Percentiles rank a stretch among this genome's conserved stretches.
Evolutionary conservation across 2,113 vertebrate species (phyloP).

Genomic region (Pao palembangensis): DNA sequence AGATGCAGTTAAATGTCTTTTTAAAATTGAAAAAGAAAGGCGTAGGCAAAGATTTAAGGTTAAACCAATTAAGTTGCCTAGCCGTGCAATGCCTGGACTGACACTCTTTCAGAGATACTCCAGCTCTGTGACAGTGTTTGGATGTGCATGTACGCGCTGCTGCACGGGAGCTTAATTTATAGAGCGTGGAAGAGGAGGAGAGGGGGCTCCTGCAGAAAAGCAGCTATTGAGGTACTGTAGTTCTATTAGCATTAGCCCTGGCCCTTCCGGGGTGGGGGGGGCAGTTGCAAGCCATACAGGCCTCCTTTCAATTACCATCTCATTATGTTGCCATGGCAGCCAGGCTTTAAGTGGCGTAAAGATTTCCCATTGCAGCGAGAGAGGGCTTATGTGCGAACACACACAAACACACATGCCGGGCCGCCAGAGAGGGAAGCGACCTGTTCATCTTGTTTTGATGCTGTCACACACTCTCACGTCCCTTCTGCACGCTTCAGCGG

Average conservation of each 20-base stretch:
- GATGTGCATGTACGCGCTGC: conserved; percentile 12
- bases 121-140: background rate
- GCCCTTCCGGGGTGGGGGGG: conserved; percentile 37
- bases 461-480: conserved; percentile 16
- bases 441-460: conserved; percentile 33
- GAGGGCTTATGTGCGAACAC: conserved; percentile 29
- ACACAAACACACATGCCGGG: conserved; percentile 47
- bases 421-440: conserved; percentile 25
- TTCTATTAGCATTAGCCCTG: conserved; percentile 62
- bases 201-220: conserved; percentile 21
- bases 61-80: conserved; percentile 65
- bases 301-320: conserved; percentile 85
- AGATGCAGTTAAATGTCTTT: conserved; percentile 11
- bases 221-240: conserved; percentile 53
- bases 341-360: conserved; percentile 66
- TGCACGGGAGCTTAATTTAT: conserved; percentile 58
- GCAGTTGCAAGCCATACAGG: conserved; percentile 60
- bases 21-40: conserved; percentile 35
- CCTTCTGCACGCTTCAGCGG: conserved; percentile 18
- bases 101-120: conserved; percentile 40
- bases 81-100: conserved; percentile 45
- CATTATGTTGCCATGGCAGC: conserved; percentile 84
- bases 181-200: conserved; percentile 31
- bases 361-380: conserved; percentile 75
- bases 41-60: conserved; percentile 57